Base-by-base conservation (phyloP, 2,888 invertebrate genomes). In the Nezara viridula region DNA sequence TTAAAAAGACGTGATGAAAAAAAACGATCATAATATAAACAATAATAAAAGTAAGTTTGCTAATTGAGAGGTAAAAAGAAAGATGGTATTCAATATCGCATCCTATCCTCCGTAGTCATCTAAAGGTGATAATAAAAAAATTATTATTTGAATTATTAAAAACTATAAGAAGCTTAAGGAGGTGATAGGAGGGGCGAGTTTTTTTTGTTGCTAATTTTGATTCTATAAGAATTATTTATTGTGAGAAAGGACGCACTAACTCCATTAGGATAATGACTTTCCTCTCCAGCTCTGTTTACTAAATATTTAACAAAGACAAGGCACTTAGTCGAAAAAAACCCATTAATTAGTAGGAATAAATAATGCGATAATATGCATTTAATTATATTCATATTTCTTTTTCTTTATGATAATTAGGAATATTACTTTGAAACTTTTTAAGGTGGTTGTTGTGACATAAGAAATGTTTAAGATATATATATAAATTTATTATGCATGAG, bases 271-370 rank as follows among this genome's bases (percentile, higher is more conserved):
- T 66, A 66, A 66, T 66, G 66, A 32, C 32, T 32, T 60, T 7
- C 16, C 66, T 37, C 66, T 6, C 32, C 66, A 32, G 32, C 66
- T 66, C 66, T 66, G 32, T 66, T 32, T 66, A 66, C 32, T 66
- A 66, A 66, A 66, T 66, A 66, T 66, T 66, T 66, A 66, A 66
- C 27, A 66, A 32, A 32, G 66, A 66, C 66, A 32, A 66, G 66
- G 66, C 27, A 32, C 66, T 66, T 66, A 27, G 60, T 60, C 24
- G 32, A 32, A 66, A 66, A 60, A 32, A n/a, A n/a, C n/a, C n/a
- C 66, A 66, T 66, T 66, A 66, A 66, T 60, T 60, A 2, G 27
- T 60, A 60, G 27, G 60, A 60, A 60, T 66, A 66, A 66, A 32
- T 66, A 66, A 66, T 32, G 1, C 0, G 66, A 32, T 66, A 66